Conservation (phyloP, 1,140 invertebrate species). For the Aphelenchoides avenae region DNA sequence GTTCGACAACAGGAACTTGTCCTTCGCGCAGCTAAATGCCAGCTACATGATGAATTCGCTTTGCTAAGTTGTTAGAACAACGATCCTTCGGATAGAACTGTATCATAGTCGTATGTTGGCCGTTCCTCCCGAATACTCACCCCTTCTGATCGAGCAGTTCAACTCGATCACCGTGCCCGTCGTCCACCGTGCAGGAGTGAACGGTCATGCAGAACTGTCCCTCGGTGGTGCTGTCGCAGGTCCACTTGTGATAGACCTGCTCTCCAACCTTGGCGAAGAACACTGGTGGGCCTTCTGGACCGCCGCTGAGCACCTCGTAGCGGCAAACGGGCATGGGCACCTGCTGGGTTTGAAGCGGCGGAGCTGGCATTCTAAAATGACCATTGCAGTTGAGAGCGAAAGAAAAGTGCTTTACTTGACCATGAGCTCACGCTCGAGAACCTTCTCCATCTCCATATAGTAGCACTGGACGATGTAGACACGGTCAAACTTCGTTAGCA, state of each 20-base stretch:
- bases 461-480: slow-evolving; percentile 56
- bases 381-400: slow-evolving; percentile 25
- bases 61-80: no score
- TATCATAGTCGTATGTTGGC: background rate
- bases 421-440: slow-evolving; percentile 44
- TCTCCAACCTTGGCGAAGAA: slow-evolving; percentile 56
- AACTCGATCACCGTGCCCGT: slow-evolving; percentile 53
- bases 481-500: slow-evolving; percentile 54
- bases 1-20: slow-evolving; percentile 55
- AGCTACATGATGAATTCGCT: background rate
- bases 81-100: no score
- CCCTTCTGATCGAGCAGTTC: slow-evolving; percentile 53
- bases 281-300: slow-evolving; percentile 54
- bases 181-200: slow-evolving; percentile 52
- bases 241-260: slow-evolving; percentile 59
- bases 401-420: slow-evolving; percentile 40
- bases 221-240: slow-evolving; percentile 51
- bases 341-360: slow-evolving; percentile 52
- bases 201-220: slow-evolving; percentile 58
- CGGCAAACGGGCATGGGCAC: slow-evolving; percentile 56
- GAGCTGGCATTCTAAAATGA: slow-evolving; percentile 31
- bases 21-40: slow-evolving; percentile 50
- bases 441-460: slow-evolving; percentile 58
- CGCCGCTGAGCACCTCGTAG: slow-evolving; percentile 54
- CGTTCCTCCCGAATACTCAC: slow-evolving; percentile 31